Base-by-base conservation (phyloP, 2,113 vertebrate genomes). In the Chionodraco myersi region DNA sequence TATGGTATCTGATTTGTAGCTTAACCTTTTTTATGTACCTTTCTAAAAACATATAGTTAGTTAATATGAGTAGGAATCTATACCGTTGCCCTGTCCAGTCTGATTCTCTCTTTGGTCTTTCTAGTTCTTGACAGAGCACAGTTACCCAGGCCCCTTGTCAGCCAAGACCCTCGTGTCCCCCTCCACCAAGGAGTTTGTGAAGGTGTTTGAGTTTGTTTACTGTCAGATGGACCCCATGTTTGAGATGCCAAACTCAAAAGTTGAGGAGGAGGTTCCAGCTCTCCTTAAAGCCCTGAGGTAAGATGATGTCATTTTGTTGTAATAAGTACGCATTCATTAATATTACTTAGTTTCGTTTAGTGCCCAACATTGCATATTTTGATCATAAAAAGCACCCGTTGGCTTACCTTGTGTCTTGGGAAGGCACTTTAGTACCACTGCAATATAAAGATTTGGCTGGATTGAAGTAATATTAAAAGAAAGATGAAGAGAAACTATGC, bases 261-360 rank as follows among this genome's bases (percentile, higher is more conserved):
- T 97, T 86, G 98, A 99, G 89, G 98, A 99, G 84, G 98, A 99
- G 85, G 93, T 99, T 89, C 97, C 97, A 30, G 95, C 94, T 89
- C 90, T 97, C 54, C 96, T 99, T 57, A 98, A 96, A 94, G 92
- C 96, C 34, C 91, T 99, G 68, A 95, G 97, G 98, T 99, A 93
- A 92, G 91, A 62, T 16, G 0, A 21, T 16, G 6, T 30, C 0
- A 16, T 48, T 58, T 6, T 8, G 8, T 70, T 12, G 70, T 44
- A 1, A 23, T 23, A 18, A 5, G 5, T 34, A 8, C 47, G 47
- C 54, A 2, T 58, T 3, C 57, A 2, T 36, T 52, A 45, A 1
- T 16, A 41, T 64, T 41, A n/a, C 2, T 48, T 59, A 26, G 3
- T 23, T 62, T 71, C 0, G 23, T 62, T 58, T 36, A 56, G 10